phyloP scores from a whole-genome alignment of 2,113 vertebrate genomes.

The Astur gentilis region DNA sequence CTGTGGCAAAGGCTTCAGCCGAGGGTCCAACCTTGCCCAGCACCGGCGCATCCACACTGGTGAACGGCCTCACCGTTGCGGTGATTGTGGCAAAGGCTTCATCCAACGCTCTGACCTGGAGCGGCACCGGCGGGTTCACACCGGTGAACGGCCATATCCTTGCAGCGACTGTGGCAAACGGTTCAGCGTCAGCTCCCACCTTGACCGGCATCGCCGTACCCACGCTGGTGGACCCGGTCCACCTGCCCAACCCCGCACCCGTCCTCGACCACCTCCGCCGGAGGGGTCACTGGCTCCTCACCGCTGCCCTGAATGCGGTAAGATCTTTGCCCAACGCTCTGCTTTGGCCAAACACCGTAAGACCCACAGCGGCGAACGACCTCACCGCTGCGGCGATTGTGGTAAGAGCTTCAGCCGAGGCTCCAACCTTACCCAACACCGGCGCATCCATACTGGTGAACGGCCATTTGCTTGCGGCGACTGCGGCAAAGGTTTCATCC shows the following conservation, averaged over 20 bases:
- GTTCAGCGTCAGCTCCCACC: slow-evolving; percentile 26
- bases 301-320: slow-evolving; percentile 10
- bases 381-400: neutral
- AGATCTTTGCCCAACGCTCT: slow-evolving; percentile 35
- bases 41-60: slow-evolving; percentile 35
- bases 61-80: slow-evolving; percentile 8
- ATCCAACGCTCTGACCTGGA: slow-evolving; percentile 19
- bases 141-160: neutral
- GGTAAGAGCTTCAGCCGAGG: slow-evolving; percentile 36
- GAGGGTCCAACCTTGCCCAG: slow-evolving; percentile 39
- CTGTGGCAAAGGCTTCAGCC: slow-evolving; percentile 55
- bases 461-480: neutral
- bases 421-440: slow-evolving; percentile 60
- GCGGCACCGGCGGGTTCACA: slow-evolving; percentile 11
- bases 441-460: neutral
- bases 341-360: slow-evolving; percentile 47
- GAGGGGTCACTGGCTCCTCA: neutral
- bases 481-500: slow-evolving; percentile 23
- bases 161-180: neutral
- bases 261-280: rapidly evolving
- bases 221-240: neutral
- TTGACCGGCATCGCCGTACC: neutral
- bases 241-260: rapidly evolving
- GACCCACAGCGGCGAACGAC: neutral
- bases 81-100: slow-evolving; percentile 1